Evolutionary conservation across 2,888 invertebrate species (phyloP).

Genomic region (Lasius platythorax): DNA sequence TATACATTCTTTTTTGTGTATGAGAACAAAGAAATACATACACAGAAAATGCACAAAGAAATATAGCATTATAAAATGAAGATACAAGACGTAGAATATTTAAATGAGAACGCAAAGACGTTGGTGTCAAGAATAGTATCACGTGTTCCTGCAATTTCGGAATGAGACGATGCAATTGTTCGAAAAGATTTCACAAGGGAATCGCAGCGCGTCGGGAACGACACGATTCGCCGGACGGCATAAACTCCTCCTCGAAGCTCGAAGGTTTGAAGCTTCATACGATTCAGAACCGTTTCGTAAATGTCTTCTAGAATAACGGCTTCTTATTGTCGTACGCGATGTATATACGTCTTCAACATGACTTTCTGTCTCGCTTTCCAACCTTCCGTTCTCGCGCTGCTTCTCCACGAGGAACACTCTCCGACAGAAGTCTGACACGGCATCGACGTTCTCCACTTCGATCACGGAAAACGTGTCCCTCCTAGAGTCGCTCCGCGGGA

Average conservation of each 20-base stretch:
- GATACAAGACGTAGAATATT: neutral
- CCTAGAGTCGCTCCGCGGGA: slow-evolving; percentile 38
- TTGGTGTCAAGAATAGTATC: neutral
- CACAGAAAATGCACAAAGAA: neutral
- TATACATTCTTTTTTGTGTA: neutral
- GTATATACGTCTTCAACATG: slow-evolving; percentile 61
- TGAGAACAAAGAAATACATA: neutral
- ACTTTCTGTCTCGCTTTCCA: slow-evolving; percentile 63
- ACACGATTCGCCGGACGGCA: slow-evolving; percentile 42
- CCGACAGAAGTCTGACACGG: slow-evolving; percentile 32
- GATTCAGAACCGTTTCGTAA: slow-evolving; percentile 67
- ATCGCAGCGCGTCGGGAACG: slow-evolving; percentile 59
- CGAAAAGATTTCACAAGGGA: slow-evolving; percentile 67
- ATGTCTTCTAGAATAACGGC: slow-evolving; percentile 73
- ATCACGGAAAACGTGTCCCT: neutral
- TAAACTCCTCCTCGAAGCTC: slow-evolving; percentile 52
- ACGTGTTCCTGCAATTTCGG: slow-evolving; percentile 57
- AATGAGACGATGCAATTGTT: slow-evolving; percentile 69
- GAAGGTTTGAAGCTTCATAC: slow-evolving; percentile 58
- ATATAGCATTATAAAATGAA: neutral
- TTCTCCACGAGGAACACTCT: slow-evolving; percentile 11
- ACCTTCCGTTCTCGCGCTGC: slow-evolving; percentile 43
- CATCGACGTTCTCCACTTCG: slow-evolving; percentile 43
- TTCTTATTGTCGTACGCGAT: slow-evolving; percentile 72
- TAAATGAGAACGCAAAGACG: neutral